Conservation (phyloP, 2,888 invertebrate species). For the Prosopocoilus inquinatus region DNA sequence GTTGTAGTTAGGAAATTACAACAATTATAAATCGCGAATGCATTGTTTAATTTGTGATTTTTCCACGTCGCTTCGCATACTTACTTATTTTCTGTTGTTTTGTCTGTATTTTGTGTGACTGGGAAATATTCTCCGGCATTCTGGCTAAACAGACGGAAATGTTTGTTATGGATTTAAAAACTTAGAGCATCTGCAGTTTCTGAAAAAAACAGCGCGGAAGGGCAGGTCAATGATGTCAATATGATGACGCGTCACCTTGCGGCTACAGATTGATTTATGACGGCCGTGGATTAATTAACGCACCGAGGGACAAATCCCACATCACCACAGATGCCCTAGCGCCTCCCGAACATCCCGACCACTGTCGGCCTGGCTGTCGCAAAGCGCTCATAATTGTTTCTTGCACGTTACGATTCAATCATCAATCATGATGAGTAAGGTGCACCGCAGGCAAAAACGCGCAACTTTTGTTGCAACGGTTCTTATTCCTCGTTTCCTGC, state of each 20-base stretch:
- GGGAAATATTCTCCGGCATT: too few species aligned
- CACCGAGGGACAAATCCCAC: slow-evolving; percentile 43
- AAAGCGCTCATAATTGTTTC: slow-evolving; percentile 46
- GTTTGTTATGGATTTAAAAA: not conserved
- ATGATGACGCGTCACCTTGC: slow-evolving; percentile 53
- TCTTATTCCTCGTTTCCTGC: not conserved
- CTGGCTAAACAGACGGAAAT: too few species aligned
- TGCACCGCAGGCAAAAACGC: slow-evolving; percentile 13
- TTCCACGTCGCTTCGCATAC: not conserved
- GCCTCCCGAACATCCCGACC: slow-evolving; percentile 35
- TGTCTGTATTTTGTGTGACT: not conserved
- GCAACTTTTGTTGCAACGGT: not conserved
- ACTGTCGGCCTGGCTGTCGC: slow-evolving; percentile 37
- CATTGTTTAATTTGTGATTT: not conserved
- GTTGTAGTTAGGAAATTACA: not conserved
- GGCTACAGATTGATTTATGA: slow-evolving; percentile 52
- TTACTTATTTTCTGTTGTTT: not conserved
- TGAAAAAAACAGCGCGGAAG: slow-evolving; percentile 37
- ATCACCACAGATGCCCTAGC: slow-evolving; percentile 33
- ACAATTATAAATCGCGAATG: not conserved
- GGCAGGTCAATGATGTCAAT: slow-evolving; percentile 52
- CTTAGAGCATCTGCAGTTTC: slow-evolving; percentile 1
- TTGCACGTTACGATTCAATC: slow-evolving; percentile 43
- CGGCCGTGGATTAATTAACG: slow-evolving; percentile 48
- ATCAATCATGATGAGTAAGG: slow-evolving; percentile 36